Percentiles rank a stretch among this genome's conserved stretches.
Conservation (phyloP, 1,140 invertebrate genomes). For the Drosophila sp. region DNA sequence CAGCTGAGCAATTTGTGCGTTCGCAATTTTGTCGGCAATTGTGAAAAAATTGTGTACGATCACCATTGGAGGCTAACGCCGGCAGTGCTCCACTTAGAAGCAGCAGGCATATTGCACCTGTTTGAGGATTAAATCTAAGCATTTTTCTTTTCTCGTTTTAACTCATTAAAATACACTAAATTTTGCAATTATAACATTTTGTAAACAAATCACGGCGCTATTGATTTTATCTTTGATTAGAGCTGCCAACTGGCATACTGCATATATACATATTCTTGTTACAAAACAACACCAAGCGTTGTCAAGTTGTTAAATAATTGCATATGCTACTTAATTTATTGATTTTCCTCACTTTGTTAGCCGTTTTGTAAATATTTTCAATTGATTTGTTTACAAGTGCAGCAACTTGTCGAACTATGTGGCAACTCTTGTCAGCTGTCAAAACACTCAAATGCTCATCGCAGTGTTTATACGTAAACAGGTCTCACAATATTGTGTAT, state of each 20-base stretch:
- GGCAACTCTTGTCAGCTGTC: slow-evolving; percentile 49
- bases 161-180: not conserved
- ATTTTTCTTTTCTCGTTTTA: slow-evolving; percentile 25
- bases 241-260: slow-evolving; percentile 32
- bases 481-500: not conserved
- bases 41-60: slow-evolving; percentile 78
- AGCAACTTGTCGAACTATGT: slow-evolving; percentile 1
- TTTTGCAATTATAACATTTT: slow-evolving; percentile 48
- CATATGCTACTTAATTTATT: not conserved
- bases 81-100: slow-evolving; percentile 17
- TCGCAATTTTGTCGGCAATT: slow-evolving; percentile 81
- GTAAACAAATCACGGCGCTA: slow-evolving; percentile 61
- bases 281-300: not conserved
- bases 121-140: slow-evolving; percentile 32
- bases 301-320: not conserved
- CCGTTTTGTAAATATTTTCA: slow-evolving; percentile 24
- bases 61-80: slow-evolving; percentile 62
- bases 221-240: slow-evolving; percentile 65
- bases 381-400: slow-evolving; percentile 39
- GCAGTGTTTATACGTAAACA: slow-evolving; percentile 17
- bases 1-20: slow-evolving; percentile 78
- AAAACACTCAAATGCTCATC: slow-evolving; percentile 39
- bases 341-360: not conserved
- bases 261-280: not conserved
- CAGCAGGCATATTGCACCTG: slow-evolving; percentile 53